These are phyloP conservation scores for Himalopsyche japonica DNA, from an alignment of 2,888 invertebrate species.

Conservation along the genomic window DNA sequence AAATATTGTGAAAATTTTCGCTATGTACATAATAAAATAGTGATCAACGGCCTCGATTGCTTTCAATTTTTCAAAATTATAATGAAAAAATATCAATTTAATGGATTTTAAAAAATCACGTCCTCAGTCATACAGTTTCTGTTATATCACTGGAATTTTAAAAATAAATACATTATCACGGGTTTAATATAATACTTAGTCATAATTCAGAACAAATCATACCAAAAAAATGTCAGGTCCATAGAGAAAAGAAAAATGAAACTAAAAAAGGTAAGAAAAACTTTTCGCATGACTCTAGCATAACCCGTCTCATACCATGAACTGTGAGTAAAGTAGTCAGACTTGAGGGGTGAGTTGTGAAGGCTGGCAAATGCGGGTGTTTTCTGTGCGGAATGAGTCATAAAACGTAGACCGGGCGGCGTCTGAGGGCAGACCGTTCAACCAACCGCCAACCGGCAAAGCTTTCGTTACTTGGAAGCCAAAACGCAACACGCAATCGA, in stretches of 20 bases:
- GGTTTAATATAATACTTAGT: background rate
- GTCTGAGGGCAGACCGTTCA: conserved; percentile 16
- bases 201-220: background rate
- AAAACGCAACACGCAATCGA: background rate
- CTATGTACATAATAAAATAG: too few relatives aligned
- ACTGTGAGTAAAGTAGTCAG: background rate
- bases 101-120: background rate
- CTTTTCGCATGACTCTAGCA: background rate
- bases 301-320: background rate
- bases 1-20: too few relatives aligned
- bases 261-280: background rate
- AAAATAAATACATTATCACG: background rate
- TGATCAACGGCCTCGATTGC: too few relatives aligned
- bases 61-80: too few relatives aligned
- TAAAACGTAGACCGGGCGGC: conserved; percentile 33
- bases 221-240: background rate
- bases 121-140: background rate
- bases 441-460: background rate
- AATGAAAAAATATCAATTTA: too few relatives aligned
- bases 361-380: conserved; percentile 7
- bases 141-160: background rate
- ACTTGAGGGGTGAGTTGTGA: background rate
- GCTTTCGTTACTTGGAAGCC: background rate
- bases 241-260: background rate
- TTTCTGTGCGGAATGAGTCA: conserved; percentile 25